These are phyloP conservation scores for Druon quercuslanigerum DNA, from an alignment of 1,140 invertebrate genomes.

Conservation along the genomic window DNA sequence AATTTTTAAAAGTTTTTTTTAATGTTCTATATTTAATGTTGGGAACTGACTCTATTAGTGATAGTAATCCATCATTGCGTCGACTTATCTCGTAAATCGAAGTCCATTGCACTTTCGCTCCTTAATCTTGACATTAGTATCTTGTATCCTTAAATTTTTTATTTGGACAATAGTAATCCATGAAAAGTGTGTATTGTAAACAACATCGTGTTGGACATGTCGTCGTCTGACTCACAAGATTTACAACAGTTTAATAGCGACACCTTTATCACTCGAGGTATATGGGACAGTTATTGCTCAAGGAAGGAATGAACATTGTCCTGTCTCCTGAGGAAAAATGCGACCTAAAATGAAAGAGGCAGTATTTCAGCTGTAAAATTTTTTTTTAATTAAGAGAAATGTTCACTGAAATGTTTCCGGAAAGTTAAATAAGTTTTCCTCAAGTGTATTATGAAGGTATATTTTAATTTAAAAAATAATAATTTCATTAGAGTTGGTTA, in stretches of 20 bases:
- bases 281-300: constrained; percentile 52
- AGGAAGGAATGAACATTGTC: constrained; percentile 52
- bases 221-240: constrained; percentile 41
- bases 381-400: background rate
- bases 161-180: constrained; percentile 8
- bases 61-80: constrained; percentile 11
- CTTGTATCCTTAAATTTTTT: constrained; percentile 27
- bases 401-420: background rate
- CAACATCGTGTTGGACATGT: constrained; percentile 35
- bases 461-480: too few relatives aligned
- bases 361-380: background rate
- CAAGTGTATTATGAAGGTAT: too few relatives aligned
- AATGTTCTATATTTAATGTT: background rate
- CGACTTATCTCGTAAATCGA: constrained; percentile 17
- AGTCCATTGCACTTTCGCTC: constrained; percentile 22
- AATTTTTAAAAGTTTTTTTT: too few relatives aligned
- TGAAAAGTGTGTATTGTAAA: constrained; percentile 5
- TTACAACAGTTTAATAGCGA: constrained; percentile 46
- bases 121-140: constrained; percentile 33
- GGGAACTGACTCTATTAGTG: background rate
- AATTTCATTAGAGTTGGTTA: too few relatives aligned
- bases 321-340: constrained; percentile 40
- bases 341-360: constrained; percentile 33
- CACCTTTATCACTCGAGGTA: constrained; percentile 53
- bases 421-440: background rate